phyloP scores from a whole-genome alignment of 2,888 invertebrate species.

The Perizoma affinitatum region DNA sequence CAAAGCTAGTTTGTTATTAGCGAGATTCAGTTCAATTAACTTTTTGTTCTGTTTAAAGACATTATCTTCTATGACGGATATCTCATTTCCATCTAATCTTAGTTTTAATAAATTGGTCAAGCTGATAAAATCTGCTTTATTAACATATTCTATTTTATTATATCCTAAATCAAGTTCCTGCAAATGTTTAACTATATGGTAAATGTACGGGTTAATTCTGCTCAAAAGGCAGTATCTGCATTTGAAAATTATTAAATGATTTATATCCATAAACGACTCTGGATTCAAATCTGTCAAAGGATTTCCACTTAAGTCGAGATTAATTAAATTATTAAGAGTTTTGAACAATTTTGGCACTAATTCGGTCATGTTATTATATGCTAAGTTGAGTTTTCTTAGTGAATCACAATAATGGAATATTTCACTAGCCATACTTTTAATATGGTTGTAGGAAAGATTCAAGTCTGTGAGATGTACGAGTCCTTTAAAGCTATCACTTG shows the following conservation, averaged over 20 bases:
- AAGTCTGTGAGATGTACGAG: constrained; percentile 88
- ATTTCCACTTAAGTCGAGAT: constrained; percentile 90
- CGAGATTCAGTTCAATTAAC: constrained; percentile 84
- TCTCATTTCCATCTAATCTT: constrained; percentile 89
- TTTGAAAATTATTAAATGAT: constrained; percentile 88
- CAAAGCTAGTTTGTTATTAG: constrained; percentile 89
- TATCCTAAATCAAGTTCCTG: constrained; percentile 90
- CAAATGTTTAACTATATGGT: constrained; percentile 89
- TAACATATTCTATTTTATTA: constrained; percentile 90
- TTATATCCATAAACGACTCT: constrained; percentile 90
- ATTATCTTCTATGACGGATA: constrained; percentile 89
- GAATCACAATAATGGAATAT: constrained; percentile 90
- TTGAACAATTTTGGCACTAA: constrained; percentile 89
- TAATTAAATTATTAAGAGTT: constrained; percentile 88
- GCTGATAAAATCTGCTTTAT: constrained; percentile 88
- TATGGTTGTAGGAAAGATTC: constrained; percentile 89
- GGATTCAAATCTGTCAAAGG: constrained; percentile 89
- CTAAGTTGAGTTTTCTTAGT: constrained; percentile 86
- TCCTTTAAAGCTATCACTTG: constrained; percentile 90
- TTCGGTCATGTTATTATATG: constrained; percentile 87
- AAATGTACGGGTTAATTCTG: constrained; percentile 91
- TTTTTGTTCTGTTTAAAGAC: constrained; percentile 86
- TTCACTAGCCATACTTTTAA: constrained; percentile 89
- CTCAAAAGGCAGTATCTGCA: constrained; percentile 89
- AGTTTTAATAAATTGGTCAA: constrained; percentile 86